Percentiles rank a stretch among this genome's conserved stretches.
Evolutionary conservation across 1,140 invertebrate genomes (phyloP).

Genomic region (Drosophila bipectinata): DNA sequence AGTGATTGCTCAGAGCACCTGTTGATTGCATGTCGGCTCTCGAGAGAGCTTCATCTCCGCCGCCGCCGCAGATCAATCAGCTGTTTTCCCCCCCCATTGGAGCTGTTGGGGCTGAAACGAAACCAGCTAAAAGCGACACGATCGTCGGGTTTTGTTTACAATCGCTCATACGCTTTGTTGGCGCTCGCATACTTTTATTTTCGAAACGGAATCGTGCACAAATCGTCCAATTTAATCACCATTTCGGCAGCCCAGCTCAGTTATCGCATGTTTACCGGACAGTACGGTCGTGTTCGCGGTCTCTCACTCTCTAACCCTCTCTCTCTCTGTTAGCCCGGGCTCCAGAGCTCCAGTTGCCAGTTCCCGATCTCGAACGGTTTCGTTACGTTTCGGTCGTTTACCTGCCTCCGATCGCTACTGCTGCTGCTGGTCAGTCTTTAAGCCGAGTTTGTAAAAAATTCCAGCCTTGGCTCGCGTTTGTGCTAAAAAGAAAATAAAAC

Average conservation of each 20-base stretch:
- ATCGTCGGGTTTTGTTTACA: constrained; percentile 57
- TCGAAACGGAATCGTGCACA: constrained; percentile 58
- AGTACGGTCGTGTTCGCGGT: constrained; percentile 61
- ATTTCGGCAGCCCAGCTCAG: constrained; percentile 67
- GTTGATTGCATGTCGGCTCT: constrained; percentile 22
- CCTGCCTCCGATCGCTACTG: constrained; percentile 24
- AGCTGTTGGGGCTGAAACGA: constrained; percentile 3
- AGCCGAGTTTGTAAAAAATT: constrained; percentile 14
- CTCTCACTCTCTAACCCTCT: constrained; percentile 9
- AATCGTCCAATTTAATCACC: constrained; percentile 72
- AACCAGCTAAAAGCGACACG: constrained; percentile 15
- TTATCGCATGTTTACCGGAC: constrained; percentile 68
- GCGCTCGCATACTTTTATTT: constrained; percentile 63
- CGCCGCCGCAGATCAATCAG: constrained; percentile 39
- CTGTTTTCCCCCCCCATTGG: constrained; percentile 32
- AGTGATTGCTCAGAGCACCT: constrained; percentile 42
- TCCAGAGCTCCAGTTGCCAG: background rate
- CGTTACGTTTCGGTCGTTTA: constrained; percentile 58
- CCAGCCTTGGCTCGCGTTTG: constrained; percentile 32
- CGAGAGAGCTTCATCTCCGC: background rate
- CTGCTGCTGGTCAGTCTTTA: constrained; percentile 41
- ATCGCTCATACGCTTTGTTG: constrained; percentile 31
- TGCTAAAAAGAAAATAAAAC: constrained; percentile 47
- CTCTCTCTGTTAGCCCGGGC: background rate
- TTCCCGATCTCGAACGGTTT: constrained; percentile 17